phyloP scores from a whole-genome alignment of 92 coral and sea anemone species.

The Epizoanthus illoricatus region DNA sequence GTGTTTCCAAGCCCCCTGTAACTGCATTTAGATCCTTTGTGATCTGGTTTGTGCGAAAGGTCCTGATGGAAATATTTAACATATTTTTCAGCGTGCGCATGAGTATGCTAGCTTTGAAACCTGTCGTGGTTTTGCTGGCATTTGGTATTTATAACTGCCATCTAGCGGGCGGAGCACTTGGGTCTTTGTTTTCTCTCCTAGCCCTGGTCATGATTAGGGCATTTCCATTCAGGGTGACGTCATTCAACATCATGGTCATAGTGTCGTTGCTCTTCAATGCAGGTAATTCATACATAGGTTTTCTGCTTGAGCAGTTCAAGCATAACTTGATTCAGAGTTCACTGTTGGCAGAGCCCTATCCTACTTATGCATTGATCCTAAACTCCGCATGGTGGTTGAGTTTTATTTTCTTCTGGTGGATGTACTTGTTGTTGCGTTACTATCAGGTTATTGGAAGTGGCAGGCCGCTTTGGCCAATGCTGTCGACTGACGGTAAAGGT shows the following conservation, averaged over 20 bases:
- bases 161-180: slow-evolving; percentile 86
- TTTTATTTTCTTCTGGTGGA: slow-evolving; percentile 69
- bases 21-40: slow-evolving; percentile 63
- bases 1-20: slow-evolving; percentile 75
- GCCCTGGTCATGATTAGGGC: slow-evolving; percentile 83
- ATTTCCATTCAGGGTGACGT: slow-evolving; percentile 81
- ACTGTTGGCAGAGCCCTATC: slow-evolving; percentile 83
- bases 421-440: slow-evolving; percentile 76
- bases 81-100: slow-evolving; percentile 74
- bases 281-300: slow-evolving; percentile 79
- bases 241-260: slow-evolving; percentile 91
- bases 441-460: slow-evolving; percentile 57
- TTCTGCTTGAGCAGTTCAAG: slow-evolving; percentile 78
- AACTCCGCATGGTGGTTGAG: slow-evolving; percentile 66
- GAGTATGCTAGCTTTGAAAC: slow-evolving; percentile 67
- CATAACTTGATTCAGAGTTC: slow-evolving; percentile 63
- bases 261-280: slow-evolving; percentile 75
- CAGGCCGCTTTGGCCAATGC: slow-evolving; percentile 90
- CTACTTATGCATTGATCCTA: slow-evolving; percentile 64
- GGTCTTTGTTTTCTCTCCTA: slow-evolving; percentile 74
- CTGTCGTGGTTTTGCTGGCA: slow-evolving; percentile 74
- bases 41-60: slow-evolving; percentile 66
- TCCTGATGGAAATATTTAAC: slow-evolving; percentile 61
- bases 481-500: slow-evolving; percentile 82
- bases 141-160: slow-evolving; percentile 72